Base-by-base conservation (phyloP, 2,888 invertebrate genomes). In the Brachypterus glaber region DNA sequence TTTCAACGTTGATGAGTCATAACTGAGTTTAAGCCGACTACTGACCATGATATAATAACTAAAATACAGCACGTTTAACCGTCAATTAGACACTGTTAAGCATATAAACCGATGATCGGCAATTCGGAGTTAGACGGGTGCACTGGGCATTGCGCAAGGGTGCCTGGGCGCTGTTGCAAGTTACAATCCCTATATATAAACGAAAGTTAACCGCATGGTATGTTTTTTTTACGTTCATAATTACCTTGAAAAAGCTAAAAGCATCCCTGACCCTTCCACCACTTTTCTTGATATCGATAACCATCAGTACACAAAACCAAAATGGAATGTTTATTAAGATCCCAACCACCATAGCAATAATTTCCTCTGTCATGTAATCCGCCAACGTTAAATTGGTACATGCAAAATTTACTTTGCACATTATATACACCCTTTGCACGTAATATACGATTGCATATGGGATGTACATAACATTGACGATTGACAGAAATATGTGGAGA, bases 371-470 rank as follows among this genome's bases (percentile, higher is more conserved):
- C 58, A 81, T 70, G 63, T 85, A 85, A 54, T 77, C 76, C 38
- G 68, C 67, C 47, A 83, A 68, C 0, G 76, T 72, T 2, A 83
- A 70, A 40, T 48, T 51, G 4, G 76, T 72, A 57, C 83, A 83
- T 26, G 77, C 71, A 14, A 73, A 73, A 39, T 77, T 76, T n/a
- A 81, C 70, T 38, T 77, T 76, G 57, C 83, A 83, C 58, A 78
- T 76, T 12, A 81, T 56, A 54, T 82, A 79, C 24, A 87, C 83
- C 51, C 83, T 76, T 59, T 83, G 82, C 32, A 87, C 80, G 59
- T 81, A 87, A 58, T 87, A 87, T 33, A 89, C 73, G 32, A 83
- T 79, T 8, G 87, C 87, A 59, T 83, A 86, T 1, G 88, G 84
- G 48, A 82, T 74, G 61, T 89, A 89, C 72, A 85, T 79, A 17